Conservation (phyloP, 2,888 invertebrate genomes). For the Saturnia japonica region DNA sequence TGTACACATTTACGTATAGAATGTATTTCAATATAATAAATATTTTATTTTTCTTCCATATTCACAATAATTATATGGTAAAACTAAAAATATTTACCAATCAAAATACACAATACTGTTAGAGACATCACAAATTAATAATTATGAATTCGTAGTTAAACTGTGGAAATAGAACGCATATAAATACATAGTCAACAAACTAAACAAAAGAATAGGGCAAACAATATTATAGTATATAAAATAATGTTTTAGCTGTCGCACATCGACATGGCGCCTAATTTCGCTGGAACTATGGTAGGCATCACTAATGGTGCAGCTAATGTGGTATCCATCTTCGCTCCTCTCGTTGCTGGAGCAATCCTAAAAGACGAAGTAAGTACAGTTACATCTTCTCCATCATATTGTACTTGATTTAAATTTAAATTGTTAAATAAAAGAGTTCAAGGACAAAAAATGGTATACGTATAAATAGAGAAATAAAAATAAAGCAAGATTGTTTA, state of each 20-base stretch:
- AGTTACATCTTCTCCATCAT: neutral
- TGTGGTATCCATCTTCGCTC: constrained; percentile 87
- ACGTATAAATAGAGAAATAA: no score
- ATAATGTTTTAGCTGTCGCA: constrained; percentile 83
- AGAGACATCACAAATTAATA: no score
- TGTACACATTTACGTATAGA: neutral
- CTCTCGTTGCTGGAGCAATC: constrained; percentile 85
- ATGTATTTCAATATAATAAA: neutral
- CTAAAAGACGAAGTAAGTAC: constrained; percentile 77
- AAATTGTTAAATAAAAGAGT: neutral
- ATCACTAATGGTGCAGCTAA: constrained; percentile 90
- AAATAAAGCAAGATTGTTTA: no score
- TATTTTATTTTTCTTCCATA: neutral
- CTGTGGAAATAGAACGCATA: neutral
- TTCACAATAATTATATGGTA: no score
- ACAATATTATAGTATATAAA: neutral
- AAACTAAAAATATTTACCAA: no score
- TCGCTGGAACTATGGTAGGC: constrained; percentile 91
- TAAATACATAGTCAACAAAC: neutral
- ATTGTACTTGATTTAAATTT: neutral
- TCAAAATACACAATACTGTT: neutral
- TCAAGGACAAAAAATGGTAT: neutral
- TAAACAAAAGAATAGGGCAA: neutral
- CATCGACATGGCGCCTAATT: constrained; percentile 91
- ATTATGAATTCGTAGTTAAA: neutral